Base-by-base conservation (phyloP, 35 echinoderm and acorn worm genomes). In the Antedon bifida region DNA sequence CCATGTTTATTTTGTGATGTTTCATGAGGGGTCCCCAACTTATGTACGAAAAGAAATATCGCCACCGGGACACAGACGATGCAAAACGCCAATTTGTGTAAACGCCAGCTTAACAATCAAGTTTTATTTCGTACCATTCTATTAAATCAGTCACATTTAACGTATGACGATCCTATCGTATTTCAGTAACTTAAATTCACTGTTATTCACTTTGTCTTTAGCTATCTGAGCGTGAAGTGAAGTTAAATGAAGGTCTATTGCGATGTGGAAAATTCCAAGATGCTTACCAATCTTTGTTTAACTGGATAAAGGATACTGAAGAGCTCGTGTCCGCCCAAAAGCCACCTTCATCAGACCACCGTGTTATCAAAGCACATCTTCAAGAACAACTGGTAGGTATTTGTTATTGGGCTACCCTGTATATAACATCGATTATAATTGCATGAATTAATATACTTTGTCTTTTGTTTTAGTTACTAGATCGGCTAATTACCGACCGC, bases 221-320 rank as follows among this genome's bases (percentile, higher is more conserved):
- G 95, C 87, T 90, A 74, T 92, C 91, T 46, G 88, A 99, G 34
- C 87, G 95, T n/a, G 88, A 91, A 39, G 91, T 84, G 29, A 99
- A 93, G 78, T 45, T 99, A 77, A 99, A 99, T 74, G 91, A 99
- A 76, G 95, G 90, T 12, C 88, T 99, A 21, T 83, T 99, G 7
- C 90, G 90, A 26, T 99, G 95, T 77, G 95, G 95, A 74, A 99
- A 99, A 81, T 99, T 99, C 91, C 88, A 92, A 78, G 95, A 99
- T 56, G 95, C 95, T 31, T 78, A 93, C 0, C 83, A 88, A 34
- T 90, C 90, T 30, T 74, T 99, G 13, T 51, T 99, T 39, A 87
- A 82, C 9, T 99, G 95, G 95, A 90, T 99, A 30, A 39, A 85
- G 16, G 95, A 99, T n/a, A 99, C 91, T 0, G 95, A 99, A 78